These are phyloP conservation scores for Dasypolia templi DNA, from an alignment of 2,888 invertebrate genomes.

Conservation along the genomic window DNA sequence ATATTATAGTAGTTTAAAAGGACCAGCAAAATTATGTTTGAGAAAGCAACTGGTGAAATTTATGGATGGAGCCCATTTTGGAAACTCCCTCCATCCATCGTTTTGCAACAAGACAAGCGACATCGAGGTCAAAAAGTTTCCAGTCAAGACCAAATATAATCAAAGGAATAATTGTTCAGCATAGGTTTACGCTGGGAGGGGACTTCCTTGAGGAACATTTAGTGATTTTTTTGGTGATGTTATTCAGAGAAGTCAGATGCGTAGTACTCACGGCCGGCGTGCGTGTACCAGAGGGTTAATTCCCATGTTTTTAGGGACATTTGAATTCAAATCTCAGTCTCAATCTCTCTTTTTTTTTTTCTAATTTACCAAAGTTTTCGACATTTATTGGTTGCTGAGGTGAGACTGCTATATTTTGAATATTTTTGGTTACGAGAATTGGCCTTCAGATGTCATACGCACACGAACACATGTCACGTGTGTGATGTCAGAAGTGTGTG, in stretches of 20 bases:
- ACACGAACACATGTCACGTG: no score
- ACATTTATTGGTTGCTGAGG: no score
- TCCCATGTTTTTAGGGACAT: no score
- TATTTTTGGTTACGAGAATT: no score
- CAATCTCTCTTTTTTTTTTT: no score
- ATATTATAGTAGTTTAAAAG: background rate
- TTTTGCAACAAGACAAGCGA: background rate
- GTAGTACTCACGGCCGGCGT: background rate
- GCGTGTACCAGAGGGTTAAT: no score
- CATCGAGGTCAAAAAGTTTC: background rate
- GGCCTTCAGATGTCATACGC: no score
- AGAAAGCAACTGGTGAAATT: background rate
- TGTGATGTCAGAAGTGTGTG: no score
- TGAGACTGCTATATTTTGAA: no score
- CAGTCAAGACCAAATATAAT: background rate
- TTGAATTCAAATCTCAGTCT: no score
- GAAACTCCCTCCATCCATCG: no score
- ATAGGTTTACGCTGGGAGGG: background rate
- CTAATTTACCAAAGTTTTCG: no score
- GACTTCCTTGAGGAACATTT: background rate
- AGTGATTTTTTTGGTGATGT: background rate
- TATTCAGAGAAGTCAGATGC: background rate
- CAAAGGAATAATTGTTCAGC: background rate
- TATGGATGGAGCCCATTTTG: background rate
- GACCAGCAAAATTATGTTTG: background rate